Evolutionary conservation across 2,797 vertebrate species (phyloP), one percentile per base, ranked within the genome.

Genomic region (Antennarius maculatus): DNA sequence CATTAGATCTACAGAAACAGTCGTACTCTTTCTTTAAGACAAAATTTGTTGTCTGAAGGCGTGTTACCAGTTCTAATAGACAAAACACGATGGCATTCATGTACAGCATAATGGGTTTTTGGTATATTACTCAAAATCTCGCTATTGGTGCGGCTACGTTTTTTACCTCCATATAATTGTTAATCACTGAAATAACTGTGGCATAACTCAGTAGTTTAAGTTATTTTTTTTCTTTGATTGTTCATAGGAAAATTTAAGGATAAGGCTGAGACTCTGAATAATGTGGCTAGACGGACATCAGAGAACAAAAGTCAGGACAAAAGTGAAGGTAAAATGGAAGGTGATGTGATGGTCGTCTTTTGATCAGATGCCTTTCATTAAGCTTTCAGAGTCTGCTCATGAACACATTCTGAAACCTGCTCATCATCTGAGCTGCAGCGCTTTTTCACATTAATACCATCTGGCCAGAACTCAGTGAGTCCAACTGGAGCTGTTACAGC

Each of bases 161-260:
- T 51, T 39, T 66, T 2, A 41, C 11, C 37, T 55, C 31, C 2
- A 16, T 28, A 5, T 9, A 17, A 23, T 27, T 46, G 28, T 61
- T 5, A 45, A 29, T 45, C 11, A 48, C 11, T 58, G 18, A 55
- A 47, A 27, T 28, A 15, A 45, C 56, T 58, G 31, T 58, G 17
- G 67, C 27, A 49, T 56, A 31, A 57, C 61, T 41, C 2, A 77
- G 50, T 3, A n/a, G 54, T 48, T 46, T 65, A 23, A 46, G 28
- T 64, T 37, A 27, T 71, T 66, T 74, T 65, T 83, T 60, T 83
- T 74, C 63, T 80, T 75, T 86, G 59, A 88, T 92, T 84, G 71
- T 89, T 91, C 87, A 57, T 90, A 96, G 96, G 90, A n/a, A 95
- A 94, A 91, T 94, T 96, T 89, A 95, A 93, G 86, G 95, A 97